Conservation (phyloP, 2,113 vertebrate genomes). For the Haliaeetus leucogaster region DNA sequence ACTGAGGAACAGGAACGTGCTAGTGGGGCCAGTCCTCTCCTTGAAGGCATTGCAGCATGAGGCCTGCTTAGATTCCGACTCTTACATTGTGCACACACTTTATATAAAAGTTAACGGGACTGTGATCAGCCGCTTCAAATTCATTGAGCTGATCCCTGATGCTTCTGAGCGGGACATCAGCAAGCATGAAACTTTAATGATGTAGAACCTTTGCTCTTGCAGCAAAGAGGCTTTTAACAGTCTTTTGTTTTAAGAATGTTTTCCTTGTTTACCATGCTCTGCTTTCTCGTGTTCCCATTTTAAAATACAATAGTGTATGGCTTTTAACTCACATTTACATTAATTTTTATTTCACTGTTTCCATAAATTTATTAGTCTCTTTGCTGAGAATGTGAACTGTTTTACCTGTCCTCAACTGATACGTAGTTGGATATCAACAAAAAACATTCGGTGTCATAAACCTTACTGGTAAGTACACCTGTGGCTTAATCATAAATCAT, state of each 20-base stretch:
- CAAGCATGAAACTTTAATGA: neutral
- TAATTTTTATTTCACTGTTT: neutral
- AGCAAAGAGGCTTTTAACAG: neutral
- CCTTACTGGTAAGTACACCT: neutral
- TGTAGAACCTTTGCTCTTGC: neutral
- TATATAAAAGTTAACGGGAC: neutral
- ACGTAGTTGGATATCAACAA: neutral
- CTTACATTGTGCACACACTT: neutral
- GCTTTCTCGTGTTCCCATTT: neutral
- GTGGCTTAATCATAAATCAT: neutral
- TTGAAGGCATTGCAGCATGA: neutral
- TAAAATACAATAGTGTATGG: neutral
- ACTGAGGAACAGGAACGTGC: neutral
- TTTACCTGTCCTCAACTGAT: neutral
- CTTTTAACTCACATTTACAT: neutral
- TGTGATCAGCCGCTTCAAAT: neutral
- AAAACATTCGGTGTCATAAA: neutral
- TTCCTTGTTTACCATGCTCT: neutral
- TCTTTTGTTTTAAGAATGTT: neutral
- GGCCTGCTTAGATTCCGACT: neutral
- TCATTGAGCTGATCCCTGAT: rapidly evolving
- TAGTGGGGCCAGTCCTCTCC: neutral
- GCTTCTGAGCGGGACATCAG: neutral
- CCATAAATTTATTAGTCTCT: neutral
- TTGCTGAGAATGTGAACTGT: neutral